These are phyloP conservation scores for Meriones psammophilus DNA, from an alignment of 2,797 vertebrate genomes.

Conservation along the genomic window DNA sequence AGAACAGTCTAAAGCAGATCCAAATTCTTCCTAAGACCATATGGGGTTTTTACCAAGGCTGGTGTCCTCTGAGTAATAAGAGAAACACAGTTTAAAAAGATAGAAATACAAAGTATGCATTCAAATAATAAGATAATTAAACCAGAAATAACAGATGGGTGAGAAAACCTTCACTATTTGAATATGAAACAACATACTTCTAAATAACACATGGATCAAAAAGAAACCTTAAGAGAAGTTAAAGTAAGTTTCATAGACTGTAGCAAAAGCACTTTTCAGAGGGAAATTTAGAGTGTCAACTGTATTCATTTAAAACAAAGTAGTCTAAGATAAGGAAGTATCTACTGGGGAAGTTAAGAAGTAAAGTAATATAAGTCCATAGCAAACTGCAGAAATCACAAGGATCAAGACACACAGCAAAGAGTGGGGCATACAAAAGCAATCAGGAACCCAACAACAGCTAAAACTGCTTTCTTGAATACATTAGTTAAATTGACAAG, in stretches of 20 bases:
- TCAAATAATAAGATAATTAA: neutral
- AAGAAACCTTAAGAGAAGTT: neutral
- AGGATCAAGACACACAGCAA: neutral
- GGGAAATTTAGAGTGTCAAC: neutral
- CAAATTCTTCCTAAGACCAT: neutral
- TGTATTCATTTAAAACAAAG: too few relatives aligned
- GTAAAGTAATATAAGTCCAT: neutral
- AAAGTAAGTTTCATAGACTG: neutral
- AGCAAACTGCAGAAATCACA: neutral
- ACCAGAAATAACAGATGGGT: neutral
- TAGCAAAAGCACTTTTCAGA: neutral
- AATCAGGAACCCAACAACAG: neutral
- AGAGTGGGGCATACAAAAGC: neutral
- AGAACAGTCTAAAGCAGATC: neutral
- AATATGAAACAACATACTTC: neutral
- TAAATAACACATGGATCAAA: neutral
- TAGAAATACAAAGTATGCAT: neutral
- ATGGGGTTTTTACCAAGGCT: neutral
- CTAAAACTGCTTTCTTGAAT: constrained; percentile 7
- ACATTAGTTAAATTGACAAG: neutral
- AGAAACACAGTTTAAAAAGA: neutral
- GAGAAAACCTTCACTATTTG: neutral
- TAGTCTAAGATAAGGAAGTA: too few relatives aligned
- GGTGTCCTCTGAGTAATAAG: neutral
- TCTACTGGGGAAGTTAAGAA: neutral